These are phyloP conservation scores for Enoplosus armatus DNA, from an alignment of 2,797 vertebrate genomes.

Conservation along the genomic window DNA sequence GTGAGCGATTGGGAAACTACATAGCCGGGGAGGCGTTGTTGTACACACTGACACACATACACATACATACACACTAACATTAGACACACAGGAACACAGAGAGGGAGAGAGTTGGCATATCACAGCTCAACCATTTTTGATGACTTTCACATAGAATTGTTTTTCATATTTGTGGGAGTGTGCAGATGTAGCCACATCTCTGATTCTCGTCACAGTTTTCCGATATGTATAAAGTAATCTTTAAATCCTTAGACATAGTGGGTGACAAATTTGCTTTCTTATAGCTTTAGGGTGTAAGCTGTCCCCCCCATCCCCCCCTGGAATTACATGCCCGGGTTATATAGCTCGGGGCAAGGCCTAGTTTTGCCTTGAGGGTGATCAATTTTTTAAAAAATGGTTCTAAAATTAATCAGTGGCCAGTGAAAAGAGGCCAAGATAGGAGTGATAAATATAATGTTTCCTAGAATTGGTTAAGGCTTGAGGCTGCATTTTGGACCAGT, in stretches of 20 bases:
- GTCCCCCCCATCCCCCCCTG: constrained; percentile 20
- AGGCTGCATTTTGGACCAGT: constrained; percentile 25
- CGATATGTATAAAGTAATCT: not conserved
- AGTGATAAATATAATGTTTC: constrained; percentile 32
- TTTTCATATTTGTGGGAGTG: not conserved
- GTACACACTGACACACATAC: not conserved
- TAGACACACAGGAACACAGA: not conserved
- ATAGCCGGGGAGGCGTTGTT: not conserved
- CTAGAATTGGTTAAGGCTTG: constrained; percentile 5
- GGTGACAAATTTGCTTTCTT: constrained; percentile 23
- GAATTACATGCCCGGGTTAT: constrained; percentile 28
- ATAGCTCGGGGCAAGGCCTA: constrained; percentile 44
- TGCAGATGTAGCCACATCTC: not conserved
- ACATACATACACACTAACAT: not conserved
- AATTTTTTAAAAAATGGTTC: constrained; percentile 48
- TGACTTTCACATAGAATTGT: not conserved
- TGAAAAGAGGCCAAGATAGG: constrained; percentile 42
- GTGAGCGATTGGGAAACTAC: not conserved
- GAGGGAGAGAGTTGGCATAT: not conserved
- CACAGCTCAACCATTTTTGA: not conserved
- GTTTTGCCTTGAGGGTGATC: constrained; percentile 57
- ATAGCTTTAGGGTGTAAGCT: constrained; percentile 52
- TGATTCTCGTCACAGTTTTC: not conserved
- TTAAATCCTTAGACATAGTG: not conserved
- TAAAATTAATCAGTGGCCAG: constrained; percentile 52